Conservation (phyloP, 2,888 invertebrate species). For the Altica lythri region DNA sequence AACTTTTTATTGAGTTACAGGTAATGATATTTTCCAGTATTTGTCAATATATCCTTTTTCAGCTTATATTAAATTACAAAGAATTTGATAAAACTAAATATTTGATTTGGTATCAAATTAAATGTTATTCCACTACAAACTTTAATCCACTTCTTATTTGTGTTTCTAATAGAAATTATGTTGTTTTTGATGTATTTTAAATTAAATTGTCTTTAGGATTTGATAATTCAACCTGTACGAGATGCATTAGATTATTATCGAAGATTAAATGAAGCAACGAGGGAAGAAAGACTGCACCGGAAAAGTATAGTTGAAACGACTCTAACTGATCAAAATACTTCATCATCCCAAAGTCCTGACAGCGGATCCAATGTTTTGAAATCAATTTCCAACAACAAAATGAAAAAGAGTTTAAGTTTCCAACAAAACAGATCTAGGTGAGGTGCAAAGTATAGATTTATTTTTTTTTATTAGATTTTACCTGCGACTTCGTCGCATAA, state of each 20-base stretch:
- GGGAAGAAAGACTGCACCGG: conserved; percentile 64
- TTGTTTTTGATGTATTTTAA: too few species aligned
- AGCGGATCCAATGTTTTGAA: conserved; percentile 54
- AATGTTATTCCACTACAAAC: too few species aligned
- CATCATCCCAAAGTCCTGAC: conserved; percentile 57
- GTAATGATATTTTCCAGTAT: conserved; percentile 54
- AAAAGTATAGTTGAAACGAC: conserved; percentile 63
- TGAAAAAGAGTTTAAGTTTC: conserved; percentile 60
- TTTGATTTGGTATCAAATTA: too few species aligned
- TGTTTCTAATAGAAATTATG: too few species aligned
- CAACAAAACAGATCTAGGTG: conserved; percentile 55
- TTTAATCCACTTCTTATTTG: too few species aligned
- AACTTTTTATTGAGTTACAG: conserved; percentile 73
- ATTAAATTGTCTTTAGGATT: conserved; percentile 61
- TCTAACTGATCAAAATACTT: conserved; percentile 49
- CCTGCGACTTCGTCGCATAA: too few species aligned
- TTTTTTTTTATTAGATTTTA: too few species aligned
- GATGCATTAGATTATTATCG: conserved; percentile 67
- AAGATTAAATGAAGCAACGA: conserved; percentile 65
- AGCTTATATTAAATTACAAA: too few species aligned
- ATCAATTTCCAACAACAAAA: conserved; percentile 61
- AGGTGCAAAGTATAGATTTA: too few species aligned
- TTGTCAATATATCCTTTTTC: neutral
- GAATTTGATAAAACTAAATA: too few species aligned
- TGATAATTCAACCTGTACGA: conserved; percentile 66